Conservation (phyloP, 92 coral and sea anemone species). For the Micromussa lordhowensis region DNA sequence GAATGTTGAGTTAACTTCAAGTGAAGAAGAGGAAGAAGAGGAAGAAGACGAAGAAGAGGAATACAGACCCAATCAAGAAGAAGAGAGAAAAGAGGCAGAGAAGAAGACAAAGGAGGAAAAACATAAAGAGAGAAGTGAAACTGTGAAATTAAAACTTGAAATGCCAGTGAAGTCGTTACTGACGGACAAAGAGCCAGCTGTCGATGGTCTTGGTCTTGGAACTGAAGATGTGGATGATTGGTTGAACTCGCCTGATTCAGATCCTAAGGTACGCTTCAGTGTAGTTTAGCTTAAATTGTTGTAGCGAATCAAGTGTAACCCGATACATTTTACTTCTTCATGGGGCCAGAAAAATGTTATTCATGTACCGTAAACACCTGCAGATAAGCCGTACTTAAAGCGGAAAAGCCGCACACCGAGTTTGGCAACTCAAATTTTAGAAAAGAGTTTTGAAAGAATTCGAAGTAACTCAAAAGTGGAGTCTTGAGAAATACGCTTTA, state of each 20-base stretch:
- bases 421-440: too few relatives aligned
- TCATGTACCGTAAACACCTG: too few relatives aligned
- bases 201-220: slow-evolving; percentile 30
- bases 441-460: too few relatives aligned
- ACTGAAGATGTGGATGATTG: slow-evolving; percentile 74
- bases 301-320: too few relatives aligned
- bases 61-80: slow-evolving; percentile 8
- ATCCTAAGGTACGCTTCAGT: slow-evolving; percentile 66
- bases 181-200: not conserved
- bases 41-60: slow-evolving; percentile 71
- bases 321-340: too few relatives aligned
- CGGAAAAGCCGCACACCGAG: too few relatives aligned
- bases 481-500: too few relatives aligned
- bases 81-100: slow-evolving; percentile 9
- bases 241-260: slow-evolving; percentile 83
- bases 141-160: slow-evolving; percentile 12
- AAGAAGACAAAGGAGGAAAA: slow-evolving; percentile 27
- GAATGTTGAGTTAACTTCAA: slow-evolving; percentile 75
- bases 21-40: slow-evolving; percentile 76
- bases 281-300: not conserved
- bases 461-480: too few relatives aligned
- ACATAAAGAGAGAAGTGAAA: not conserved
- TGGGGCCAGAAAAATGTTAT: too few relatives aligned
- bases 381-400: too few relatives aligned
- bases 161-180: slow-evolving; percentile 34